Percentiles rank a stretch among this genome's conserved stretches.
Conservation (phyloP, 2,797 vertebrate species). For the Euthynnus affinis region DNA sequence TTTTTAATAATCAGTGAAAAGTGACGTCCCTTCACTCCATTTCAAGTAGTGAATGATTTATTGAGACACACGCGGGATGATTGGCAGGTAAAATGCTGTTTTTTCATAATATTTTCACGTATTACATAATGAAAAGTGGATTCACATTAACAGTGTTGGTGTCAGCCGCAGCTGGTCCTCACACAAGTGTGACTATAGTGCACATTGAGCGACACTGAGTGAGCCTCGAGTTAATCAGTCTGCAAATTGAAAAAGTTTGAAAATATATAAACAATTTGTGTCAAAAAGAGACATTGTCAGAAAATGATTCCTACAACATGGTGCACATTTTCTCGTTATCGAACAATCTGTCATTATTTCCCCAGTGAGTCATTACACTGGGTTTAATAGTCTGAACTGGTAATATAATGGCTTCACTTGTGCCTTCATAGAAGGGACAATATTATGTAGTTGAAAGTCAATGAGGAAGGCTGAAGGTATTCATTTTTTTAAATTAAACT, state of each 20-base stretch:
- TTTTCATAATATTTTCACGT: neutral
- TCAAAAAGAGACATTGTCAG: neutral
- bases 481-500: neutral
- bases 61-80: neutral
- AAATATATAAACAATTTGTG: neutral
- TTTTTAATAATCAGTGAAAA: neutral
- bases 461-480: neutral
- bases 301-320: neutral
- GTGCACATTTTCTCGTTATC: neutral
- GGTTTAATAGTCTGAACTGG: neutral
- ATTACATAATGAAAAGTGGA: neutral
- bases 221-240: neutral
- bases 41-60: neutral
- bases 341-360: neutral
- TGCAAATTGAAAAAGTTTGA: slow-evolving; percentile 5
- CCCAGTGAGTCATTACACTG: neutral
- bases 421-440: neutral
- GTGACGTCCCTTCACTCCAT: neutral
- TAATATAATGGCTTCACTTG: neutral
- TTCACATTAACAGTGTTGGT: neutral
- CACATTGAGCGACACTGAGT: neutral
- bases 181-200: neutral
- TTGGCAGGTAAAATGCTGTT: neutral
- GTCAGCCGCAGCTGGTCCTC: too few species aligned
- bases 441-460: slow-evolving; percentile 2